phyloP scores from a whole-genome alignment of 2,888 invertebrate species.

The Hydrotaea diabolus region DNA sequence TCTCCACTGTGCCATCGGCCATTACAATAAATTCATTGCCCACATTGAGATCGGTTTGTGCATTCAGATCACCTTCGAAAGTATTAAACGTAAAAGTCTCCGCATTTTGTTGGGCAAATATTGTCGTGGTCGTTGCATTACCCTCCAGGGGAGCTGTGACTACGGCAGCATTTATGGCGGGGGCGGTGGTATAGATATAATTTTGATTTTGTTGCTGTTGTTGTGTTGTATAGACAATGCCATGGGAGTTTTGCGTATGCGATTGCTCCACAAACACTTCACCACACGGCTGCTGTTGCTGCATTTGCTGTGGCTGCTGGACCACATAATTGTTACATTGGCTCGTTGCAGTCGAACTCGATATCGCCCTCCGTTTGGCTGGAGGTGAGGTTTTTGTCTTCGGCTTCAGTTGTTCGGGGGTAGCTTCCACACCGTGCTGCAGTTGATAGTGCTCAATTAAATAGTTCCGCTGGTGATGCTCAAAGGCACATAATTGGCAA shows the following conservation, averaged over 20 bases:
- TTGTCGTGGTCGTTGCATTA: slow-evolving; percentile 19
- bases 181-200: slow-evolving; percentile 21
- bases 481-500: slow-evolving; percentile 73
- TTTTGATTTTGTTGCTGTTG: slow-evolving; percentile 34
- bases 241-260: neutral
- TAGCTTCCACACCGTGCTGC: slow-evolving; percentile 68
- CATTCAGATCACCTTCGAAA: slow-evolving; percentile 40
- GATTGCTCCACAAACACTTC: slow-evolving; percentile 2
- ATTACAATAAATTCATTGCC: slow-evolving; percentile 75
- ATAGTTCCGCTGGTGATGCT: slow-evolving; percentile 69
- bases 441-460: slow-evolving; percentile 72
- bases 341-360: slow-evolving; percentile 24
- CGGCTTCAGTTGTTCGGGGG: slow-evolving; percentile 69
- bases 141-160: slow-evolving; percentile 29
- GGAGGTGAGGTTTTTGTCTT: slow-evolving; percentile 52
- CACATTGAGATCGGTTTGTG: slow-evolving; percentile 69
- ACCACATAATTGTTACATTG: slow-evolving; percentile 33
- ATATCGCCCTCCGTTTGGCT: slow-evolving; percentile 1
- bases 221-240: slow-evolving; percentile 16
- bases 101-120: slow-evolving; percentile 28
- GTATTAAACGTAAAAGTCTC: slow-evolving; percentile 41
- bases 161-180: neutral
- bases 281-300: slow-evolving; percentile 14
- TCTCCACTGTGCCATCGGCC: slow-evolving; percentile 75
- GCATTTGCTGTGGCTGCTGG: slow-evolving; percentile 23